These are phyloP conservation scores for Campopleginae sp. DNA, from an alignment of 2,888 invertebrate species.

Conservation along the genomic window DNA sequence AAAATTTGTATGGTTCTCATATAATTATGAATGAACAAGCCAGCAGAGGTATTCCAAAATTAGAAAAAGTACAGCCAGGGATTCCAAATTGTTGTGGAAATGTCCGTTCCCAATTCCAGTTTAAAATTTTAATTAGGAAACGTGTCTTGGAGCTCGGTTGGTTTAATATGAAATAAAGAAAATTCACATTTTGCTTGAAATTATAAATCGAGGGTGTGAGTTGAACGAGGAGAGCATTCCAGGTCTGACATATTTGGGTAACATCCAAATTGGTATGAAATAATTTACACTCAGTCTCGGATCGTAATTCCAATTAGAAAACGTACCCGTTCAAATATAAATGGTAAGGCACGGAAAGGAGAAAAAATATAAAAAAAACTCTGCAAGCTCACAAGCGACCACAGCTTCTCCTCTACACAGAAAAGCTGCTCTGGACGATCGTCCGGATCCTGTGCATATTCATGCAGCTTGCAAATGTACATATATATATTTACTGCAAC, in stretches of 20 bases:
- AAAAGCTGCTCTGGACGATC: conserved; percentile 24
- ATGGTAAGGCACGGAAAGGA: neutral
- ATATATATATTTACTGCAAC: conserved; percentile 7
- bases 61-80: neutral
- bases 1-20: no score
- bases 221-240: neutral
- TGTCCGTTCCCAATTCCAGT: neutral
- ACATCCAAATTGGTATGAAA: neutral
- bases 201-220: neutral
- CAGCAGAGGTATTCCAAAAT: neutral
- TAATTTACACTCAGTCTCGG: neutral
- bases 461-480: conserved; percentile 7
- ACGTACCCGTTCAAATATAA: neutral
- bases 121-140: neutral
- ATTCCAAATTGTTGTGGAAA: neutral
- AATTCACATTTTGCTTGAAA: neutral
- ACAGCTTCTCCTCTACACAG: neutral
- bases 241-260: neutral
- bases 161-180: neutral
- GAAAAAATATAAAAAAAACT: neutral
- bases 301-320: conserved; percentile 2
- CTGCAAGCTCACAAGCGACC: neutral
- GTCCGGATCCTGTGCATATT: conserved; percentile 38
- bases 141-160: neutral
- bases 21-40: neutral